A percentile compares a stretch with the other conserved stretches of the same genome.
These are phyloP conservation scores for Anoplopoma fimbria DNA, from an alignment of 2,113 vertebrate species.

Conservation along the genomic window DNA sequence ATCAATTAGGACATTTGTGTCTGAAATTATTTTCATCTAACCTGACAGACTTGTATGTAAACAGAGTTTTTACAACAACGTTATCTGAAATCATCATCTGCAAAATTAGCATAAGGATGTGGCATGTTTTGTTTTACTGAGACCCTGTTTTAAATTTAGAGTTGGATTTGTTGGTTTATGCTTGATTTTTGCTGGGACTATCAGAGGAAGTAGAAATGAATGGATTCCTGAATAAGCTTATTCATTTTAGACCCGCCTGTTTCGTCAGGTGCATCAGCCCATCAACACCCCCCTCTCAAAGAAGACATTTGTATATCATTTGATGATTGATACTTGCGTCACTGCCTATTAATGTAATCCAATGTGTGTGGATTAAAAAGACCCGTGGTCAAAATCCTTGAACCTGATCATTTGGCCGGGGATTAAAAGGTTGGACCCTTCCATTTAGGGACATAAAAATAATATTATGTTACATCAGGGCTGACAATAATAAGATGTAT, in stretches of 20 bases:
- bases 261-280: slow-evolving; percentile 6
- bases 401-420: slow-evolving; percentile 31
- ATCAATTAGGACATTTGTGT: background rate
- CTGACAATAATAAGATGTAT: background rate
- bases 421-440: slow-evolving; percentile 14
- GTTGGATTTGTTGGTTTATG: background rate
- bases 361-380: slow-evolving; percentile 9
- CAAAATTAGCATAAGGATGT: background rate
- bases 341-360: background rate
- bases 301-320: slow-evolving; percentile 9
- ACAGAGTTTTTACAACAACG: background rate
- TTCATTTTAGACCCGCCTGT: background rate
- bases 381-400: slow-evolving; percentile 21
- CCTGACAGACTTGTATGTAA: background rate
- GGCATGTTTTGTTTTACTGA: background rate
- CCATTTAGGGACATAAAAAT: background rate
- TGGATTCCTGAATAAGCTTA: background rate
- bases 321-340: slow-evolving; percentile 7
- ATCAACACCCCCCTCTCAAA: background rate
- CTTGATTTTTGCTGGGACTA: background rate
- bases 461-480: background rate
- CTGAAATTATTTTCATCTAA: background rate
- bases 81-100: background rate
- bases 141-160: background rate
- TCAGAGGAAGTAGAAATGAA: background rate